A percentile compares a stretch with the other conserved stretches of the same genome.
These are phyloP conservation scores for Caiman crocodilus DNA, from an alignment of 2,797 vertebrate species.

Conservation along the genomic window DNA sequence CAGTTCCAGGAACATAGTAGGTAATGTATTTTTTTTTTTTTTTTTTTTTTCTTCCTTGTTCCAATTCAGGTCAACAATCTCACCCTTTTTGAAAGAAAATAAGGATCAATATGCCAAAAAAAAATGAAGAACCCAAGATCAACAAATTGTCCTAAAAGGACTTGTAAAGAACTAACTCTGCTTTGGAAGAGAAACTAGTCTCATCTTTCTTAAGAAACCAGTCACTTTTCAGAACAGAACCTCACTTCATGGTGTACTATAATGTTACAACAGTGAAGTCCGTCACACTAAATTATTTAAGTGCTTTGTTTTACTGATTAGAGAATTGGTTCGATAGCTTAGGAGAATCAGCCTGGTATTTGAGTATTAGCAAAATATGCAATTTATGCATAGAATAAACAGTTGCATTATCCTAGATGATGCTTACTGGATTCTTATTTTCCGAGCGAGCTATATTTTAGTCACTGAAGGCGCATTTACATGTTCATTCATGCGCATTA, in stretches of 20 bases:
- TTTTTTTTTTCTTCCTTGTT: constrained; percentile 2
- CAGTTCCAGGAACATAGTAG: constrained; percentile 89
- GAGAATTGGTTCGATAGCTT: background rate
- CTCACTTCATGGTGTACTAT: background rate
- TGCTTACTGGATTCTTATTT: constrained; percentile 57
- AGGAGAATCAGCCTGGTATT: background rate
- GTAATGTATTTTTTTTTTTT: constrained; percentile 77
- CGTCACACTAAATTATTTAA: background rate
- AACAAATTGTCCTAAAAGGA: background rate
- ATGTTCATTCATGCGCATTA: too few relatives aligned
- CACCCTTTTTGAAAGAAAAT: background rate
- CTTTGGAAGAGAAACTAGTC: background rate
- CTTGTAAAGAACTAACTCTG: background rate
- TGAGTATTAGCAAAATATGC: background rate
- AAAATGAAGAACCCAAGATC: background rate
- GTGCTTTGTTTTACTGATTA: background rate
- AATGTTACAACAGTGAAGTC: background rate
- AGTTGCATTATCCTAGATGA: background rate
- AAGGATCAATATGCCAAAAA: background rate
- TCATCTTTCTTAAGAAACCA: background rate
- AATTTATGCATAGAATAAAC: background rate
- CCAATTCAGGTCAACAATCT: constrained; percentile 15
- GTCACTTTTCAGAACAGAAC: background rate
- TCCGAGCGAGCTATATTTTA: constrained; percentile 60
- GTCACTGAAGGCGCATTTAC: background rate